These are phyloP conservation scores for Pelodiscus sinensis DNA, from an alignment of 2,113 vertebrate genomes.

Conservation along the genomic window DNA sequence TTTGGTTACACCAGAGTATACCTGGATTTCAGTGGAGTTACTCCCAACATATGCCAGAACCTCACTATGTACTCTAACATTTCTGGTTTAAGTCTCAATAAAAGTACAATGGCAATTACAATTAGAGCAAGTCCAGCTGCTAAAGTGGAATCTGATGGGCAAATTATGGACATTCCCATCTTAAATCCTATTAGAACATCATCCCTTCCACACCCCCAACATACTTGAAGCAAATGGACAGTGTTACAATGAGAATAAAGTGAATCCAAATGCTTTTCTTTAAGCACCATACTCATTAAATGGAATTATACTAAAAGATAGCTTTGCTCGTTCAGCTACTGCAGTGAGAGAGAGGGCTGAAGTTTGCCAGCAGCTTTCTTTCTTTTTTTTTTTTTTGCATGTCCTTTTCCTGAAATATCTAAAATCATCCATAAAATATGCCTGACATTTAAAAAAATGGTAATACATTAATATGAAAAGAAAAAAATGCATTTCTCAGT, in stretches of 20 bases:
- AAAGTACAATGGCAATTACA: too few species aligned
- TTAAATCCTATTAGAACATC: not conserved
- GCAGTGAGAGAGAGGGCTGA: fast-evolving
- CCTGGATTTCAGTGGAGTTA: not conserved
- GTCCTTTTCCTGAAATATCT: not conserved
- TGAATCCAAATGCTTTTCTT: not conserved
- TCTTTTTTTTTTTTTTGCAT: not conserved
- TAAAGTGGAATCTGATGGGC: not conserved
- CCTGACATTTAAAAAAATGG: not conserved
- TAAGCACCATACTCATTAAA: not conserved
- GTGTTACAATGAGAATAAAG: not conserved
- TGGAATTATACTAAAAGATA: not conserved
- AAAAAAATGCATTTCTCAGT: not conserved
- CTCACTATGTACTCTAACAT: not conserved
- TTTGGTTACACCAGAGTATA: too few species aligned
- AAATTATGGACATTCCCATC: not conserved
- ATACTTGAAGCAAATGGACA: not conserved
- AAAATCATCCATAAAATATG: not conserved
- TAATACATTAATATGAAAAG: not conserved
- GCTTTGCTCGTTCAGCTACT: not conserved
- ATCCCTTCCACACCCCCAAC: not conserved
- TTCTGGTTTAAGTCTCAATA: not conserved
- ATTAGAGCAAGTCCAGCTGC: not conserved
- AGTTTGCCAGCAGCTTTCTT: not conserved
- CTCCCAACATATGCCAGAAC: not conserved